Base-by-base conservation (phyloP, 92 coral and sea anemone genomes). In the Anthopleura xanthogrammica region DNA sequence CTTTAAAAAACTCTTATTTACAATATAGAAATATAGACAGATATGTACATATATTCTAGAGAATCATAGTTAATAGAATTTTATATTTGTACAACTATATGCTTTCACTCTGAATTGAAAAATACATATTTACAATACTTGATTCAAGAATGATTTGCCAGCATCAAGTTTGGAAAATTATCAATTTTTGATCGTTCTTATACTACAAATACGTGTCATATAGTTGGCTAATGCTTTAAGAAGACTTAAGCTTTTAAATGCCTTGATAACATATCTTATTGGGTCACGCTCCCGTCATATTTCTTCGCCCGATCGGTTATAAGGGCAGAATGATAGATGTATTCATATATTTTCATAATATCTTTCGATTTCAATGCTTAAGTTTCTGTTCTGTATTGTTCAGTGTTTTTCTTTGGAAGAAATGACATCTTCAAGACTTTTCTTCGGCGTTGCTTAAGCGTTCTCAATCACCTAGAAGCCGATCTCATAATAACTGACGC, bases 181-280 rank as follows among this genome's bases (percentile, higher is more conserved):
- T 68, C 16, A 23, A 68, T 2, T 68, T 68, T 36, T 68, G 74
- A 68, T 68, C 74, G 42, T 36, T 68, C 36, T 68, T 23, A 29
- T 2, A 1, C 58, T 54, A 68, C 74, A 12, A 29, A 23, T 68
- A 11, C 12, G 74, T 68, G 74, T 29, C 41, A 13, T 23, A 6
- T 29, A 36, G 24, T 68, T 68, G 42, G 4, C 74, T 68, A 68
- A 68, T 68, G 42, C 74, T 68, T 68, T 64, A 64, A n/a, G 72
- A 64, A 64, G 72, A 20, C 29, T 64, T 12, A 68, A 68, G 43
- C 58, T 12, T 23, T 16, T 11, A 68, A 68, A 68, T 13, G 9
- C 13, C 74, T 3, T 29, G 74, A 29, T 29, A 68, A 22, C 42
- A 68, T 68, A 68, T 68, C 4, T 9, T 36, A 23, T 12, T 23